A percentile compares a stretch with the other conserved stretches of the same genome.
These are phyloP conservation scores for Corythornis leucogaster DNA, from an alignment of 2,797 vertebrate genomes.

Conservation along the genomic window DNA sequence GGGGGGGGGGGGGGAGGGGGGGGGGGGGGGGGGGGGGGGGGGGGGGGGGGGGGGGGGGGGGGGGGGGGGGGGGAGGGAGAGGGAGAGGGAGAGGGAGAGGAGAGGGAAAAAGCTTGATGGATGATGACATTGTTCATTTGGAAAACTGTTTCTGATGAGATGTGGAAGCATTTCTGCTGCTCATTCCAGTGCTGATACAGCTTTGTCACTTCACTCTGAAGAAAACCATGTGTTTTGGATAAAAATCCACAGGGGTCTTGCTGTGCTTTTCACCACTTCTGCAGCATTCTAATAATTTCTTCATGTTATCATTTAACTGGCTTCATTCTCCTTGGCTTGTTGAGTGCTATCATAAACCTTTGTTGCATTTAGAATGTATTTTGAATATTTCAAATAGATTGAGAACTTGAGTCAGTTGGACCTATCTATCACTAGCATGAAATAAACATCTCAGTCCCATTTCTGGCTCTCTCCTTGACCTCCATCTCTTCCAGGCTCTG, in stretches of 20 bases:
- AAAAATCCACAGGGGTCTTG: neutral
- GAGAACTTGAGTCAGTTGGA: neutral
- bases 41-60: too few relatives aligned
- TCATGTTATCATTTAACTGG: neutral
- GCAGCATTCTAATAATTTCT: neutral
- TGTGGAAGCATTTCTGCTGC: neutral
- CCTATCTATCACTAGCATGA: neutral
- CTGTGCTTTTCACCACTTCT: slow-evolving; percentile 20
- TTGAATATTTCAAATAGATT: neutral
- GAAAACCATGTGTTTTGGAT: neutral
- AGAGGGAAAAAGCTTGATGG: too few relatives aligned
- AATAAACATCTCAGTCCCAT: neutral
- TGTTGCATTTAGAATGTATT: neutral
- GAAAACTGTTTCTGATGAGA: slow-evolving; percentile 18
- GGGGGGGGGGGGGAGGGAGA: too few relatives aligned
- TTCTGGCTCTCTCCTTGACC: neutral
- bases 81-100: rapidly evolving
- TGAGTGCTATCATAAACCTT: neutral
- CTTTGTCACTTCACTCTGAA: neutral
- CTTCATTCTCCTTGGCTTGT: neutral
- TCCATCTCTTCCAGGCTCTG: neutral
- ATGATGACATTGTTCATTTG: neutral
- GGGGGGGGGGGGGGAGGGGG: rapidly evolving
- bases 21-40: too few relatives aligned
- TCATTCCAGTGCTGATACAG: neutral